Evolutionary conservation across 2,113 vertebrate genomes (phyloP).

Genomic region (Heterotilapia buettikoferi): DNA sequence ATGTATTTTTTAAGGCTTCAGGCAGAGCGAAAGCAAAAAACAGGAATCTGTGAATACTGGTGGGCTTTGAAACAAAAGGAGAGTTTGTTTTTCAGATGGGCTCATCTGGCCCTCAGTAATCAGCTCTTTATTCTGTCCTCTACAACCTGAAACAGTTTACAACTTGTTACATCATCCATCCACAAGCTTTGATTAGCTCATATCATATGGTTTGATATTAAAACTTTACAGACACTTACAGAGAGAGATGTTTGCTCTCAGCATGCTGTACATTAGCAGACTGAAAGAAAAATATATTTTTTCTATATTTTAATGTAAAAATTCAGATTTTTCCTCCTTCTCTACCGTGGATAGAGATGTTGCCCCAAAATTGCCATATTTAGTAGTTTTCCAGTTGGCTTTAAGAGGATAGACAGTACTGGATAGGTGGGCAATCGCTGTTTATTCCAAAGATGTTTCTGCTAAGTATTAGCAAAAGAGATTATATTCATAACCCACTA

Average conservation of each 20-base stretch:
- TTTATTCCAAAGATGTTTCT: not conserved
- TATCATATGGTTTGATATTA: not conserved
- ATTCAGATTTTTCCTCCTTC: not conserved
- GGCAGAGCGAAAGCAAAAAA: not conserved
- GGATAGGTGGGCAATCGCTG: not conserved
- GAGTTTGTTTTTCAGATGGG: not conserved
- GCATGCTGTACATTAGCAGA: not conserved
- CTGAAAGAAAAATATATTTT: not conserved
- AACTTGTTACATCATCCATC: constrained; percentile 38
- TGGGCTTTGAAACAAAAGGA: not conserved
- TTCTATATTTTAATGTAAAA: not conserved
- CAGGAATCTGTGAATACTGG: not conserved
- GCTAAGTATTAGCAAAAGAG: not conserved
- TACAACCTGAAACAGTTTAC: constrained; percentile 4
- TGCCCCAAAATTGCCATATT: not conserved
- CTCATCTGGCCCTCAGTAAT: not conserved
- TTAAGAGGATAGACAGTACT: not conserved
- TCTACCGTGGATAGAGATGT: not conserved
- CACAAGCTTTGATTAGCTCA: constrained; percentile 7
- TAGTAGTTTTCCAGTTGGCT: not conserved
- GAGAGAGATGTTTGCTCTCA: not conserved
- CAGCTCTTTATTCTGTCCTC: not conserved
- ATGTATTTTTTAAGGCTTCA: not conserved
- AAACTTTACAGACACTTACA: not conserved
- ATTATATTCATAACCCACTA: not conserved